Conservation (phyloP, 1,140 invertebrate species). For the Trichogramma pretiosum region DNA sequence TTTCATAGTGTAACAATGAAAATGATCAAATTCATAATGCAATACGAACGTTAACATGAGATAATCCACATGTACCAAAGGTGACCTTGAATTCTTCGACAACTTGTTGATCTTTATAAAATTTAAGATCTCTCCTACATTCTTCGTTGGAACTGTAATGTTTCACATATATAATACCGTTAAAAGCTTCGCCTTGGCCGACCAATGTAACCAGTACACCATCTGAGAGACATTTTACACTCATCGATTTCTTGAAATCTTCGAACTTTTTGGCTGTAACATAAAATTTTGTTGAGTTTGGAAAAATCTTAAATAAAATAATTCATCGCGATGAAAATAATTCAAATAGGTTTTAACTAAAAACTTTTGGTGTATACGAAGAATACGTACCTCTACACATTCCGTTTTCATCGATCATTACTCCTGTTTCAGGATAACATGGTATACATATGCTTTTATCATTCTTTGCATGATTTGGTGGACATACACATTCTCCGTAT, state of each 20-base stretch:
- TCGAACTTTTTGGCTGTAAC: slow-evolving; percentile 8
- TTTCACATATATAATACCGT: slow-evolving; percentile 88
- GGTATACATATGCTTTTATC: slow-evolving; percentile 66
- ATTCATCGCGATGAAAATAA: not conserved
- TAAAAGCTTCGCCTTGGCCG: slow-evolving; percentile 62
- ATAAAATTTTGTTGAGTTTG: not conserved
- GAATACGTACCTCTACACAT: slow-evolving; percentile 13
- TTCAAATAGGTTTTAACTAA: too few species aligned
- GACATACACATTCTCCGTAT: slow-evolving; percentile 65
- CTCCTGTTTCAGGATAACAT: slow-evolving; percentile 11
- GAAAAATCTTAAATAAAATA: not conserved
- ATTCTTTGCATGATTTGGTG: slow-evolving; percentile 62
- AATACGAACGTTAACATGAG: slow-evolving; percentile 65
- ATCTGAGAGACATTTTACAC: slow-evolving; percentile 81
- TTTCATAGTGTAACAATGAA: not conserved
- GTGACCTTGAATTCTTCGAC: slow-evolving; percentile 83
- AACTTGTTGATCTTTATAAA: slow-evolving; percentile 3
- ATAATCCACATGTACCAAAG: slow-evolving; percentile 83
- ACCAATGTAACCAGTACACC: slow-evolving; percentile 75
- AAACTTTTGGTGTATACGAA: too few species aligned
- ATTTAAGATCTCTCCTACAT: slow-evolving; percentile 54
- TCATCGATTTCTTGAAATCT: slow-evolving; percentile 77
- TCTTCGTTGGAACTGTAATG: slow-evolving; percentile 87
- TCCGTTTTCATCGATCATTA: slow-evolving; percentile 12
- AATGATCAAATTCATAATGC: too few species aligned